Evolutionary conservation across 2,113 vertebrate genomes (phyloP).

Genomic region (Stomatorhinus ivindoensis): DNA sequence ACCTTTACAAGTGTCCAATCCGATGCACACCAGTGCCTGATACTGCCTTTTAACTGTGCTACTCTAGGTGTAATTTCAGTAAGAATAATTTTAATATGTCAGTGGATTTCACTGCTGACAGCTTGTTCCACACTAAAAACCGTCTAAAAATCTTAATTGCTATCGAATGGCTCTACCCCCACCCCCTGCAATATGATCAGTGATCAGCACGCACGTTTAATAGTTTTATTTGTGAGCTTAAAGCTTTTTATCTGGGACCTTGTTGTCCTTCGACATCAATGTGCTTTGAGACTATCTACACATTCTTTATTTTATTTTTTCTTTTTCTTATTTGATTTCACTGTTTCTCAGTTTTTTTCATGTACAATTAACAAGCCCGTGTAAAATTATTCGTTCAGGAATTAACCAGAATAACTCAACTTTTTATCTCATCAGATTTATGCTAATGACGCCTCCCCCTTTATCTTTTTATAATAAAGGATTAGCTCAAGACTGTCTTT

Average conservation of each 20-base stretch:
- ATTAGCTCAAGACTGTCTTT: conserved; percentile 69
- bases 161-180: neutral
- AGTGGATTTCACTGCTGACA: neutral
- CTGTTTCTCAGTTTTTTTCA: conserved; percentile 31
- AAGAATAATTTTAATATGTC: neutral
- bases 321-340: conserved; percentile 21
- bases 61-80: neutral
- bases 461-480: conserved; percentile 78
- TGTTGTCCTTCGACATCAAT: conserved; percentile 1
- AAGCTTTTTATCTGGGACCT: neutral
- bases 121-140: neutral
- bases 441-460: conserved; percentile 72
- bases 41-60: neutral
- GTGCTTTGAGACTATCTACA: neutral
- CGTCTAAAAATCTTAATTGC: neutral
- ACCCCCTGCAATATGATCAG: neutral
- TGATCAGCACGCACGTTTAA: neutral
- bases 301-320: neutral
- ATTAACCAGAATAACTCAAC: conserved; percentile 63
- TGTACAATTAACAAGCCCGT: conserved; percentile 57
- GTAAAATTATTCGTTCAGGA: conserved; percentile 56
- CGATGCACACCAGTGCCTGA: neutral
- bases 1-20: neutral
- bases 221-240: neutral
- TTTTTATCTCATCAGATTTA: conserved; percentile 63